These are phyloP conservation scores for Siderastrea siderea DNA, from an alignment of 92 coral and sea anemone species.

Conservation along the genomic window DNA sequence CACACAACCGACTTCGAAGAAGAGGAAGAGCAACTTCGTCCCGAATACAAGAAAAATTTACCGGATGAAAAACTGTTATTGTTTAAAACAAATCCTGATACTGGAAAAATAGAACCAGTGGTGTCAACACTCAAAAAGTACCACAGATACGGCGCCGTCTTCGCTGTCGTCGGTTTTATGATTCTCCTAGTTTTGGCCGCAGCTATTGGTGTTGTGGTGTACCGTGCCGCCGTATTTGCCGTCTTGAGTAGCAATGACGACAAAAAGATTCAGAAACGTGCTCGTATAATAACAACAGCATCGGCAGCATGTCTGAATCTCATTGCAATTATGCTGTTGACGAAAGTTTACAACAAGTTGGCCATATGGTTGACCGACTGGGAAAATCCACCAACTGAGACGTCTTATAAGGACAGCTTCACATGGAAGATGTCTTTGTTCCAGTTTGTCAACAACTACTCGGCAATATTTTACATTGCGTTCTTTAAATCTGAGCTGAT, in stretches of 20 bases:
- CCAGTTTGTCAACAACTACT: constrained; percentile 96
- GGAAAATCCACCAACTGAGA: constrained; percentile 96
- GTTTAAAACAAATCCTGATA: constrained; percentile 47
- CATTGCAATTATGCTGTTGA: constrained; percentile 83
- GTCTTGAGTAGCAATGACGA: constrained; percentile 79
- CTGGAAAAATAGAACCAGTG: constrained; percentile 85
- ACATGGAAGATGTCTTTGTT: constrained; percentile 93
- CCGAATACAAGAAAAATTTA: constrained; percentile 32
- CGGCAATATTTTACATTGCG: constrained; percentile 95
- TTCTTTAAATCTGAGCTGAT: constrained; percentile 91
- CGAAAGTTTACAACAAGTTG: constrained; percentile 80
- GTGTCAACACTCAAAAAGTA: constrained; percentile 76
- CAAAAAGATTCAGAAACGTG: constrained; percentile 60
- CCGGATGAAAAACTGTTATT: constrained; percentile 21
- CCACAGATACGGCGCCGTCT: constrained; percentile 84
- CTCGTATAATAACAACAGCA: constrained; percentile 85
- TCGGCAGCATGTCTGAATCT: constrained; percentile 91
- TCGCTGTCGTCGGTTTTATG: constrained; percentile 86
- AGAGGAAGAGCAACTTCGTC: constrained; percentile 82
- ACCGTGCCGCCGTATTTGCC: constrained; percentile 94
- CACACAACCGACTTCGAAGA: constrained; percentile 89
- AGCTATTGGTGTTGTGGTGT: constrained; percentile 89
- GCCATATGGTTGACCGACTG: constrained; percentile 95
- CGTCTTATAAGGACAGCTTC: constrained; percentile 93
- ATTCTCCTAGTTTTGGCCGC: constrained; percentile 86